Conservation (phyloP, 2,888 invertebrate genomes). For the Thecophora atra region DNA sequence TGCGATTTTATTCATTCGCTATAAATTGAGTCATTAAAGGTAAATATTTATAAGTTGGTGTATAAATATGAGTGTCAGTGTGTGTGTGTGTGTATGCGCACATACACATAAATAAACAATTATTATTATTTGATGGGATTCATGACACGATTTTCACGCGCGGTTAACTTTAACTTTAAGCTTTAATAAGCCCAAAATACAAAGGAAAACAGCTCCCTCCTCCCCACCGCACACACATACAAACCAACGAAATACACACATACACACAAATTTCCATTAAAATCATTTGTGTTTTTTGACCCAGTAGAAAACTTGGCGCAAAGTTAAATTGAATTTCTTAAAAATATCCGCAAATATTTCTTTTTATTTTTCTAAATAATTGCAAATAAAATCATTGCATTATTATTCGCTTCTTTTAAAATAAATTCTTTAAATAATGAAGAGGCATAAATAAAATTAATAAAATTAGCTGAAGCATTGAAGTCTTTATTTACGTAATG, state of each 20-base stretch:
- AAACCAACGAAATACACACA: slow-evolving; percentile 14
- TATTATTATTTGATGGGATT: slow-evolving; percentile 23
- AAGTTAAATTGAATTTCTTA: too few relatives aligned
- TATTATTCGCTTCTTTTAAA: too few relatives aligned
- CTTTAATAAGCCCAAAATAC: background rate
- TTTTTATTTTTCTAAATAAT: too few relatives aligned
- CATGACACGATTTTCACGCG: slow-evolving; percentile 20
- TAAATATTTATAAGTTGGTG: background rate
- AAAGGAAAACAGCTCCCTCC: background rate
- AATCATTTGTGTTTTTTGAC: background rate
- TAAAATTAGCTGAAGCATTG: too few relatives aligned
- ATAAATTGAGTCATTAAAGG: background rate
- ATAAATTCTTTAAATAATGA: too few relatives aligned
- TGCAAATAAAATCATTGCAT: too few relatives aligned
- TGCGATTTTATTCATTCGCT: background rate
- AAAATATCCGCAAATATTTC: too few relatives aligned
- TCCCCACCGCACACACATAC: background rate
- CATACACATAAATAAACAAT: slow-evolving; percentile 14
- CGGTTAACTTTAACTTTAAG: slow-evolving; percentile 20
- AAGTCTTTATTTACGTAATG: too few relatives aligned
- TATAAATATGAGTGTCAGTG: background rate
- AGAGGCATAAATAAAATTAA: too few relatives aligned
- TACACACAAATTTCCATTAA: background rate
- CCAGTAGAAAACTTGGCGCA: background rate
- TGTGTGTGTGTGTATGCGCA: slow-evolving; percentile 5